phyloP scores from a whole-genome alignment of 2,888 invertebrate species.

The Parochlus steinenii region DNA sequence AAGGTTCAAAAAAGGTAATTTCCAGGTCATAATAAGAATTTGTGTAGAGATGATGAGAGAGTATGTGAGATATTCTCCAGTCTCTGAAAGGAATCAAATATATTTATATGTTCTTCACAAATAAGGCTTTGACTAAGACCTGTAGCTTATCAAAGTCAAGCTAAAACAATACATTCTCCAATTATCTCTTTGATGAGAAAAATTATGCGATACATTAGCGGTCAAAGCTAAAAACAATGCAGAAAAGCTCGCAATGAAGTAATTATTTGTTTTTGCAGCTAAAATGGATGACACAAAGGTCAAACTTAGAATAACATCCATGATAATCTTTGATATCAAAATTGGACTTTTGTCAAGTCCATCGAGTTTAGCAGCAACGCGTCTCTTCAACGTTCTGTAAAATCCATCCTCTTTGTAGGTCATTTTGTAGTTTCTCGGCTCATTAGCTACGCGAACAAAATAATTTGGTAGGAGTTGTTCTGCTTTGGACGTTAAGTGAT shows the following conservation, averaged over 20 bases:
- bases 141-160: conserved; percentile 33
- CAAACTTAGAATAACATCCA: conserved; percentile 21
- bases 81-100: conserved; percentile 32
- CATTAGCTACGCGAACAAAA: conserved; percentile 42
- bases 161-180: conserved; percentile 56
- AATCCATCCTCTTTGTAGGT: conserved; percentile 60
- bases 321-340: conserved; percentile 10
- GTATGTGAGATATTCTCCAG: conserved; percentile 56
- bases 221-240: conserved; percentile 32
- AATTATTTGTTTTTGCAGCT: not conserved
- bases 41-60: conserved; percentile 65
- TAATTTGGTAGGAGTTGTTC: conserved; percentile 44
- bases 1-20: conserved; percentile 48
- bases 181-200: conserved; percentile 47
- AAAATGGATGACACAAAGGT: not conserved
- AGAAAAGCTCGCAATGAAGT: conserved; percentile 18
- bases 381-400: conserved; percentile 48
- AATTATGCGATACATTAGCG: conserved; percentile 49
- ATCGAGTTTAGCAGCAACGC: conserved; percentile 37
- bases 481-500: conserved; percentile 44
- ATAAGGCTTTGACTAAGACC: too few relatives aligned
- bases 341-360: conserved; percentile 32
- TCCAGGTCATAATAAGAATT: conserved; percentile 63
- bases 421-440: conserved; percentile 49
- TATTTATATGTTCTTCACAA: too few relatives aligned